Conservation (phyloP, 30 jellyfish, hydroid and myxozoan species). For the Rhopilema esculentum region DNA sequence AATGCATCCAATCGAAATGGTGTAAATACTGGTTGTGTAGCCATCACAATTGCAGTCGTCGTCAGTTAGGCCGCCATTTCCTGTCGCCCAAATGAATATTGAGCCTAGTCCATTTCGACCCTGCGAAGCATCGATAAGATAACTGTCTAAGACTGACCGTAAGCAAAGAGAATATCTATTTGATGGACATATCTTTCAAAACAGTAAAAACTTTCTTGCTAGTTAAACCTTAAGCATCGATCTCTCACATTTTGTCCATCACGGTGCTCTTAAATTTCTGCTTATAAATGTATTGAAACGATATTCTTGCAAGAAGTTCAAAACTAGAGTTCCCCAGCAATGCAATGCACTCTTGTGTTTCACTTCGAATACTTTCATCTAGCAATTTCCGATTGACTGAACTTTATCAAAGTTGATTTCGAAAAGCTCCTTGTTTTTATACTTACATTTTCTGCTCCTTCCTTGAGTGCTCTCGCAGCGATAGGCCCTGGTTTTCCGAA, state of each 20-base stretch:
- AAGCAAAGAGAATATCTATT: too few species aligned
- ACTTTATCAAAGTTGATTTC: too few species aligned
- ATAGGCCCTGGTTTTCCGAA: conserved; percentile 99
- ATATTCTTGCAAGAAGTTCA: too few species aligned
- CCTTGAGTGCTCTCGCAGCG: conserved; percentile 93
- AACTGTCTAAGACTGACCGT: neutral
- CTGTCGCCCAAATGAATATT: conserved; percentile 99
- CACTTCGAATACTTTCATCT: too few species aligned
- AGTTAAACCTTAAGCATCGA: too few species aligned
- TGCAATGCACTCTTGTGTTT: too few species aligned
- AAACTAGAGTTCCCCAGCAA: too few species aligned
- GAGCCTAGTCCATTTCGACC: conserved; percentile 97
- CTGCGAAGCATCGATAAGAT: conserved; percentile 19
- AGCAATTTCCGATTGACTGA: too few species aligned
- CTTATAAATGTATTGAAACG: too few species aligned
- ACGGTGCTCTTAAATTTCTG: too few species aligned
- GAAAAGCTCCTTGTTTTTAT: neutral
- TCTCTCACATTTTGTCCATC: too few species aligned
- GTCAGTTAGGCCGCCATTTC: conserved; percentile 99
- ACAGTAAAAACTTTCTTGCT: neutral
- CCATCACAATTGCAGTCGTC: conserved; percentile 99
- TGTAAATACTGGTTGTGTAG: conserved; percentile 95
- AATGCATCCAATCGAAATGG: conserved; percentile 98
- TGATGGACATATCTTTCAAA: neutral
- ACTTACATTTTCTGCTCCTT: conserved; percentile 91